Evolutionary conservation across 2,113 vertebrate genomes (phyloP).

Genomic region (Eubucco bourcierii): DNA sequence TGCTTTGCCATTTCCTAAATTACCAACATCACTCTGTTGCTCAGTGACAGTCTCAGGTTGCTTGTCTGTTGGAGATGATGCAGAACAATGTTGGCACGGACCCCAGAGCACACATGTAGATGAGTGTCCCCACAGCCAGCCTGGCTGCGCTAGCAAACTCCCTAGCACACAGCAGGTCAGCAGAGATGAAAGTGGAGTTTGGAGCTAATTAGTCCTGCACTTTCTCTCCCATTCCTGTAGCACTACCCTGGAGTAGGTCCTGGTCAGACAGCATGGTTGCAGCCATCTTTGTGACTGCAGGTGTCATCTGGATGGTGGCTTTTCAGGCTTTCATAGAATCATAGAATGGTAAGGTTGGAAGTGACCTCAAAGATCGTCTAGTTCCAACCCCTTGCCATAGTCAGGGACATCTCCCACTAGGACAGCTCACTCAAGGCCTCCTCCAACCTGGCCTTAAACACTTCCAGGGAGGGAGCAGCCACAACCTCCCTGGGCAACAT

Average conservation of each 20-base stretch:
- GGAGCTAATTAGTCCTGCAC: neutral
- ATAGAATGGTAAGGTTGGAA: no score
- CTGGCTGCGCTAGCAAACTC: neutral
- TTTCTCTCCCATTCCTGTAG: neutral
- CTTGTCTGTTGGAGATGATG: neutral
- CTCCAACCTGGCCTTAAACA: no score
- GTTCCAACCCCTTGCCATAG: no score
- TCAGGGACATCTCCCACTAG: no score
- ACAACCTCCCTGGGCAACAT: no score
- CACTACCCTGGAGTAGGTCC: fast-evolving
- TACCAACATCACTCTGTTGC: neutral
- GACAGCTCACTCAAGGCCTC: no score
- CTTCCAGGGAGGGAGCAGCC: no score
- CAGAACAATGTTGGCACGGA: neutral
- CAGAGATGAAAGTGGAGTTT: fast-evolving
- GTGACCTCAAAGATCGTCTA: no score
- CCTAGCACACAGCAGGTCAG: neutral
- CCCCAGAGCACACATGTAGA: neutral
- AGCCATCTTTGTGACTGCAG: neutral
- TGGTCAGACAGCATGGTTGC: fast-evolving
- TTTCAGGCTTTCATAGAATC: neutral
- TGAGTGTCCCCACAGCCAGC: fast-evolving
- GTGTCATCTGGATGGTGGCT: neutral
- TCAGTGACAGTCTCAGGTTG: neutral
- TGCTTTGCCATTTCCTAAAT: constrained; percentile 21